Base-by-base conservation (phyloP, 2,113 vertebrate species). In the Lophura nycthemera region DNA sequence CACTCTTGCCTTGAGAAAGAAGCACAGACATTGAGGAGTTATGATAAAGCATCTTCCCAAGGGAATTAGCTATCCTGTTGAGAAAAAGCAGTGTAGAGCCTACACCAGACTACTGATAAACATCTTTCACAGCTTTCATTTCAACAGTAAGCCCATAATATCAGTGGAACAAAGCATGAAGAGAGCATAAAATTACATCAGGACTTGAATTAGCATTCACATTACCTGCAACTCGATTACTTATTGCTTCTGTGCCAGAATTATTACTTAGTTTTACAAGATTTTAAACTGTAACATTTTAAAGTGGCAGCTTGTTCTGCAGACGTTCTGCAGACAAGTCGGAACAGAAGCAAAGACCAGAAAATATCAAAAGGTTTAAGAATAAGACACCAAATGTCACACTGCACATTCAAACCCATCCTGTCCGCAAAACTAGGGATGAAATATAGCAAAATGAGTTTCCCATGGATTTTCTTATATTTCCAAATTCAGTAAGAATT, bases 141-240 rank as follows among this genome's bases (percentile, higher is more conserved):
- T 60, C 77, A 25, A 91, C 50, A 86, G 59, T 83, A 92, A 89
- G 10, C 16, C 36, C 38, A 11, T 83, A 92, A 88, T n/a, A 59
- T 32, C 38, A 77, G n/a, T 71, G 67, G 90, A 93, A 90, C 17
- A 88, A 29, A 77, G 36, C 64, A 86, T 76, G 67, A 92, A 91
- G 56, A 74, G 70, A 83, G 65, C 57, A 83, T 80, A 86, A 83
- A 91, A 83, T 91, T 64, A 54, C 36, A 76, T 59, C 34, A 89
- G 21, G 21, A 3, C 38, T 95, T 91, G 83, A 91, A 80, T 88
- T 95, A 90, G 67, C n/a, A 86, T 91, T 77, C 10, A 3, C 86
- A 80, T 86, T 91, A 95, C 32, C 45, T 74, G 29, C 76, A 96
- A 80, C 45, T 94, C 48, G 43, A 73, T 73, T 59, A 54, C 42